These are phyloP conservation scores for Lacerta agilis DNA, from an alignment of 2,797 vertebrate genomes.

Conservation along the genomic window DNA sequence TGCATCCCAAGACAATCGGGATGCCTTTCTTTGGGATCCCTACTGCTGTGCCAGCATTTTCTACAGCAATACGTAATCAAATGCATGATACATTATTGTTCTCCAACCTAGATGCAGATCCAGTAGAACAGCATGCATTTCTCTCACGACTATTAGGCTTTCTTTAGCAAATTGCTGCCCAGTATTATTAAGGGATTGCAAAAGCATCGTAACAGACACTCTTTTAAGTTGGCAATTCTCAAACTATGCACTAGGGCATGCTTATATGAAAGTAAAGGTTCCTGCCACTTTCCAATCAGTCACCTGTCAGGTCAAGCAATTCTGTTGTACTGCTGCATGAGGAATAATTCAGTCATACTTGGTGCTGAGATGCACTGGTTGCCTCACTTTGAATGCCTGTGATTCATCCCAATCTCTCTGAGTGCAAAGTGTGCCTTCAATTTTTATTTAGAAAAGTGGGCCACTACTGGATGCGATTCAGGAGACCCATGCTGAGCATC, in stretches of 20 bases:
- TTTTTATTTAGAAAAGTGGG: neutral
- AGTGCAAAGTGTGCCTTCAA: neutral
- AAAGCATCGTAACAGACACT: neutral
- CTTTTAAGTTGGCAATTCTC: neutral
- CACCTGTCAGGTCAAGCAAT: neutral
- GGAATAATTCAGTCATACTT: neutral
- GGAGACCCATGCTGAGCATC: neutral
- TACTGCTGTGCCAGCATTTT: neutral
- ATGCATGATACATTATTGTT: neutral
- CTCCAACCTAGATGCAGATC: neutral
- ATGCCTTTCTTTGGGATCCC: neutral
- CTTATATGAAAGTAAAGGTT: neutral
- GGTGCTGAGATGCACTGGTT: neutral
- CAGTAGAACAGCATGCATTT: too few species aligned
- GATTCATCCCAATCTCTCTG: neutral
- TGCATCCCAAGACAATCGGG: neutral
- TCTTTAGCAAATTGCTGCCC: neutral
- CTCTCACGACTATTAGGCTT: too few species aligned
- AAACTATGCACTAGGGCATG: neutral
- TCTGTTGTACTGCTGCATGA: neutral
- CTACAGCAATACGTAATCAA: neutral
- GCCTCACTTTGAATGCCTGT: neutral
- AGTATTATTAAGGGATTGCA: neutral
- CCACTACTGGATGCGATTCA: neutral
- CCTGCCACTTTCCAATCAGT: neutral